Evolutionary conservation across 2,113 vertebrate species (phyloP), one percentile per base, ranked within the genome.

Genomic region (Tinamus guttatus): DNA sequence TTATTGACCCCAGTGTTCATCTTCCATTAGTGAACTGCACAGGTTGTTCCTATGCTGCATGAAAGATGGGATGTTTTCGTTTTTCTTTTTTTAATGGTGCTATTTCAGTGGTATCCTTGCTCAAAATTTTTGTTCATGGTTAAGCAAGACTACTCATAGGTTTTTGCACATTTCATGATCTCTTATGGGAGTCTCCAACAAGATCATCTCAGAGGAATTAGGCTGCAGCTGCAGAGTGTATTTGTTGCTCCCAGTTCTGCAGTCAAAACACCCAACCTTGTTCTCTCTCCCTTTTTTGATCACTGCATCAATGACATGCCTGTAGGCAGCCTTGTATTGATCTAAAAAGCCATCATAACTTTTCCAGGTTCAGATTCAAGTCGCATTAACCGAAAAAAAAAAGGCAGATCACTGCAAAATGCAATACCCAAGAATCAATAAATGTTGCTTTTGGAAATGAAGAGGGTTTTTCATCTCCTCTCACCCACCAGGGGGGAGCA

Each of bases 311-410:
- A 41, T 7, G 0, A 63, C 82, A 17, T 87, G 56, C 28, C 96
- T 94, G 86, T 87, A 68, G 40, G 79, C 49, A 95, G 59, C 71
- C 38, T 90, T 68, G 56, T 90, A 94, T 47, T 83, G 94, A 97
- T 95, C 93, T 94, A 90, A 92, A 95, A 91, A 93, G 24, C 17
- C 76, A 64, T 56, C 15, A 58, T 94, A 95, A 90, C 87, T 98
- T 96, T 95, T 90, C 64, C 75, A 93, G 38, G 51, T 95, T 97
- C 93, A 91, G 67, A 94, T 95, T 91, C 85, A 94, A 91, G 82
- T 94, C 96, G 40, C 80, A 95, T 96, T 96, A 73, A 58, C 83
- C 89, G 85, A 25, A 95, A 15, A n/a, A 47, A 47, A 95, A 58
- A 77, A 95, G 56, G 73, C 52, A 89, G 63, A 77, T 87, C 25